A percentile compares a stretch with the other conserved stretches of the same genome.
Conservation (phyloP, 2,113 vertebrate genomes). For the Cardinalis cardinalis region DNA sequence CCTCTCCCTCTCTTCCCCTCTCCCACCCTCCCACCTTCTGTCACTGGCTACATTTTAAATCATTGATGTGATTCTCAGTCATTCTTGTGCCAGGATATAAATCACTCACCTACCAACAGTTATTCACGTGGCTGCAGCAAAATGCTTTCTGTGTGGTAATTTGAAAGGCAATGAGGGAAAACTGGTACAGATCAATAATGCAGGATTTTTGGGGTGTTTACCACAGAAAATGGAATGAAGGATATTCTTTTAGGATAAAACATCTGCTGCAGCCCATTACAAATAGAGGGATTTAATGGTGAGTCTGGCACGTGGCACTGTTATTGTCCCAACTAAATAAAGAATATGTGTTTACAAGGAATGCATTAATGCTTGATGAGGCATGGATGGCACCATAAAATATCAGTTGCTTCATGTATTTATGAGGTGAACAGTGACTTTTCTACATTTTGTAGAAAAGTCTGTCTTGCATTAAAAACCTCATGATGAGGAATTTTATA, state of each 20-base stretch:
- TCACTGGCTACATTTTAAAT: constrained; percentile 1
- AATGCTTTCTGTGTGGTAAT: constrained; percentile 7
- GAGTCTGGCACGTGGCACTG: background rate
- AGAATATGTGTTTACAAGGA: constrained; percentile 49
- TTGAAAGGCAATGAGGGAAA: constrained; percentile 44
- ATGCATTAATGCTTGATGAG: constrained; percentile 29
- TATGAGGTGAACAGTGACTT: constrained; percentile 12
- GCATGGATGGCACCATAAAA: constrained; percentile 10
- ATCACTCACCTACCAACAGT: constrained; percentile 26
- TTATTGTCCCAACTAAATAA: constrained; percentile 39
- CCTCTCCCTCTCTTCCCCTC: too few species aligned
- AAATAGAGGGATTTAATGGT: constrained; percentile 21
- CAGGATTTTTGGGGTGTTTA: constrained; percentile 2
- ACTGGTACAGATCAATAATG: constrained; percentile 32
- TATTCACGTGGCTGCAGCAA: background rate
- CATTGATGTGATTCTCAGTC: constrained; percentile 2
- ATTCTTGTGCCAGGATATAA: constrained; percentile 19
- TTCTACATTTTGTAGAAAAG: constrained; percentile 3
- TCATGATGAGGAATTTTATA: background rate
- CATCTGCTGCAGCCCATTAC: constrained; percentile 35
- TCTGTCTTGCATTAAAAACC: background rate
- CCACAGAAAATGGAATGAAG: background rate
- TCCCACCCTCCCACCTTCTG: background rate
- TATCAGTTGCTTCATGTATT: constrained; percentile 7
- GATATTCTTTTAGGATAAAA: constrained; percentile 24